Conservation (phyloP, 2,113 vertebrate species). For the Planiliza haematocheilus region DNA sequence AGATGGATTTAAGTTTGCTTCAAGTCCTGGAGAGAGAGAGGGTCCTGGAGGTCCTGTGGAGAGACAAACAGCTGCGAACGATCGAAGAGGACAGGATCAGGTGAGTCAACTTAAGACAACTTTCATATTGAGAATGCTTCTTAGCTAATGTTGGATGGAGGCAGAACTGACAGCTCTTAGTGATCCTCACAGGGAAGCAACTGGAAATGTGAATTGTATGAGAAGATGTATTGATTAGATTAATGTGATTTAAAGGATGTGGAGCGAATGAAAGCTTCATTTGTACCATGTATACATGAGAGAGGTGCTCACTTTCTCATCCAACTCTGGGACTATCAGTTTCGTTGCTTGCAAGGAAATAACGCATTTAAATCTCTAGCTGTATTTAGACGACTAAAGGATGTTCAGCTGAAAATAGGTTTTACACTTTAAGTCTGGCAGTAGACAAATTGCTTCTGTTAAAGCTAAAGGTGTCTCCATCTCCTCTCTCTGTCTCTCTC, state of each 20-base stretch:
- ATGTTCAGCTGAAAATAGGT: neutral
- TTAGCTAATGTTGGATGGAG: constrained; percentile 8
- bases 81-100: constrained; percentile 89
- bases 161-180: neutral
- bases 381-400: neutral
- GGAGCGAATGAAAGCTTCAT: no score
- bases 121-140: neutral
- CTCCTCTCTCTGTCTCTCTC: neutral
- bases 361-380: no score
- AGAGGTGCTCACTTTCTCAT: no score
- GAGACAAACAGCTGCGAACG: constrained; percentile 86
- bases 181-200: neutral
- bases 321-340: no score
- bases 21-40: constrained; percentile 85
- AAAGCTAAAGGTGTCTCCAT: neutral
- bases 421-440: neutral
- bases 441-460: neutral
- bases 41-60: constrained; percentile 89
- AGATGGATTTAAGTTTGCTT: constrained; percentile 85
- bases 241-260: no score
- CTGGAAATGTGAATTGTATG: neutral
- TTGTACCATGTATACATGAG: no score
- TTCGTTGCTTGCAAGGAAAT: no score
- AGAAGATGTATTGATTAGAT: neutral
- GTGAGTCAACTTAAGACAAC: constrained; percentile 71